Base-by-base conservation (phyloP, 2,113 vertebrate genomes). In the Meleagris gallopavo region DNA sequence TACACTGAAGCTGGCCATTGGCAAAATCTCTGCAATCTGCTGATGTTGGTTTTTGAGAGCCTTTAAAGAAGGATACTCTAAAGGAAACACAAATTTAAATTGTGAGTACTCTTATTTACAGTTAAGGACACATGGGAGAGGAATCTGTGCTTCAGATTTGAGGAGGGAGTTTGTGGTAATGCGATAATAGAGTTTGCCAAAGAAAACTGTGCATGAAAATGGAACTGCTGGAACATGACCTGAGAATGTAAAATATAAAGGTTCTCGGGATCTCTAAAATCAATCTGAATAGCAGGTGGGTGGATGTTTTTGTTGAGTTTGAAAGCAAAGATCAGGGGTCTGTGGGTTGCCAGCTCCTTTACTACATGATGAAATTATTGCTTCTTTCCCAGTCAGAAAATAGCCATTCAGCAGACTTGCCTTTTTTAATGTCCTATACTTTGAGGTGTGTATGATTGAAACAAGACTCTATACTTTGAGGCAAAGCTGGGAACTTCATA, bases 141-240 rank as follows among this genome's bases (percentile, higher is more conserved):
- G 94, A 90, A 48, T 88, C 70, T 78, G 46, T 2, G 4, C 83
- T 94, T 94, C 79, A 93, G 52, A 57, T 48, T 88, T 90, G 17
- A 88, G 91, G 36, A 55, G 40, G 55, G 71, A 94, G 52, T 93
- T 91, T 94, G 54, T 79, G 71, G 79, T 91, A 88, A 46, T 91
- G 65, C 50, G 46, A 55, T 90, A 67, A 88, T 25, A 69, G 41
- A 74, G 48, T 88, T 88, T 94, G 93, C 95, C 95, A 91, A 94
- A 96, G 64, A 97, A 97, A 94, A 88, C 73, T 75, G 5, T 54
- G 10, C 66, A 52, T 52, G 73, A 90, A 94, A 90, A 94, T 90
- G 76, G 52, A 91, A 71, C 40, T 90, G 85, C 66, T 95, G 90
- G 90, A 95, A 72, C 65, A 72, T 43, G 83, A 88, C 73, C 70